Percentiles rank a stretch among this genome's conserved stretches.
Conservation (phyloP, 2,888 invertebrate species). For the Nebria brevicollis region DNA sequence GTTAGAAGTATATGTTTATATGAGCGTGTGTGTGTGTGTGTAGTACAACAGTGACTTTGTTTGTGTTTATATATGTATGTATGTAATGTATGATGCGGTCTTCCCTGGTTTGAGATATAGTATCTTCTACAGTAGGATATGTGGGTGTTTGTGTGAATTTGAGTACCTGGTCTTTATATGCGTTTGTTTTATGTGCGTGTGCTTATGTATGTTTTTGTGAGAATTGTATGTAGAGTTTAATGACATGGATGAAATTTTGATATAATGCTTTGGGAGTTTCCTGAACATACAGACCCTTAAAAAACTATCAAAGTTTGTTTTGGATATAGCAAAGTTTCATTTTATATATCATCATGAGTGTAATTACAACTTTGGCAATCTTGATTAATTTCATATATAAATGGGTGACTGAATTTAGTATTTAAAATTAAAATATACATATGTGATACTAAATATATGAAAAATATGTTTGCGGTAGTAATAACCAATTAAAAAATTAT, state of each 20-base stretch:
- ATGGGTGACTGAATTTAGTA: too few species aligned
- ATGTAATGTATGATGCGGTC: not conserved
- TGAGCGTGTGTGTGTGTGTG: not conserved
- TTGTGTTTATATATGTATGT: too few species aligned
- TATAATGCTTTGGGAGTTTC: slow-evolving; percentile 16
- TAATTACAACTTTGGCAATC: not conserved
- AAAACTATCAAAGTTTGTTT: not conserved
- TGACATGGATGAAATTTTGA: slow-evolving; percentile 41
- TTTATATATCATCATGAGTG: not conserved
- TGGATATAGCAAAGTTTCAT: not conserved
- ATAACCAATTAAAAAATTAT: too few species aligned
- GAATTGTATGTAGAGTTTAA: slow-evolving; percentile 13
- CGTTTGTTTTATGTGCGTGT: not conserved
- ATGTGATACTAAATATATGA: too few species aligned
- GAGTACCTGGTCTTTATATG: not conserved
- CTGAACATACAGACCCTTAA: not conserved
- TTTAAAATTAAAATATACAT: too few species aligned
- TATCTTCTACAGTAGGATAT: not conserved
- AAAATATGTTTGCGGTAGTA: too few species aligned
- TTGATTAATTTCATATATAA: too few species aligned
- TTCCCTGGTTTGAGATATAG: not conserved
- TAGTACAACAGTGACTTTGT: too few species aligned
- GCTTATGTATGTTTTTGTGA: not conserved
- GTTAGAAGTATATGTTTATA: not conserved
- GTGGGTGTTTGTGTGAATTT: not conserved